Evolutionary conservation across 1,140 invertebrate species (phyloP), one percentile per base, ranked within the genome.

Genomic region (Drosophila erecta): DNA sequence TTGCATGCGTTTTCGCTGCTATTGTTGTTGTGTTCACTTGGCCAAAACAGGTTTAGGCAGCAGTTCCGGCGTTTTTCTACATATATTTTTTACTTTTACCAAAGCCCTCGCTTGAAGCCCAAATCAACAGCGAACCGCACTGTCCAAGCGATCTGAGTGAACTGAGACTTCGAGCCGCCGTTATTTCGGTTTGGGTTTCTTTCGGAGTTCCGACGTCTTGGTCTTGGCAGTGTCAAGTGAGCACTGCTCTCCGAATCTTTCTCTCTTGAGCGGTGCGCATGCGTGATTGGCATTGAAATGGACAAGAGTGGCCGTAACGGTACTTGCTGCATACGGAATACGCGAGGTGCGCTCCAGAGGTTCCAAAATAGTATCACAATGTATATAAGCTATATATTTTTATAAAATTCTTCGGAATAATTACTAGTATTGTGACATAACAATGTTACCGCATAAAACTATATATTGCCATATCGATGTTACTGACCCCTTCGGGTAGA

Each of bases 1-100:
- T 79, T 53, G 84, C 66, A 83, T 83, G 60, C 62, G 75, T 81
- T 78, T 65, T 56, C 50, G 66, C 65, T 67, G 72, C 41, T 54
- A 50, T 58, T 78, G 49, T 81, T 81, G 54, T 74, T 59, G 67
- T 65, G 38, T 49, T 71, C 38, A 38, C 50, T 51, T 71, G 38
- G 61, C 59, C 47, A 37, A 81, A 87, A 86, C 81, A 49, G 83
- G 81, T 86, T 86, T 86, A 47, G 50, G 65, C 60, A 61, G 64
- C 71, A 72, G 59, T 65, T 86, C 81, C 71, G 81, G 71, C 74
- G 74, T 51, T 74, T 49, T 65, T 17, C 17, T 67, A 57, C 60
- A 49, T 40, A 8, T 46, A 43, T 15, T 27, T 40, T 40, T 40
- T 37, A 44, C 51, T 57, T 67, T 71, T 71, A 57, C 43, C 43